Evolutionary conservation across 2,888 invertebrate genomes (phyloP).

Genomic region (Rhyacophila evoluta): DNA sequence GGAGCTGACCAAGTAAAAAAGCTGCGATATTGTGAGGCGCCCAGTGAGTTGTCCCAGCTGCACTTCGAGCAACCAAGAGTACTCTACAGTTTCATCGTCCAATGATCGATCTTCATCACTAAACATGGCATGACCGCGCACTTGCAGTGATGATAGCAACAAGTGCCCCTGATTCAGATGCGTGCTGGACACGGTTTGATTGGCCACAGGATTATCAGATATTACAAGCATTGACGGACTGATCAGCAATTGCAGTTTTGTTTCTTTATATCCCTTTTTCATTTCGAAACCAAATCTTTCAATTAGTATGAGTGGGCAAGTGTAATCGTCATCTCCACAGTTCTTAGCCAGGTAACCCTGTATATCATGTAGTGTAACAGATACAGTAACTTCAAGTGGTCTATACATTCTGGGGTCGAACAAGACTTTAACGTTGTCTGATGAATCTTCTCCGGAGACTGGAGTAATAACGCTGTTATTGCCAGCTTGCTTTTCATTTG

Average conservation of each 20-base stretch:
- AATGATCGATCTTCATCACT: constrained; percentile 90
- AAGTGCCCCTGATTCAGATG: constrained; percentile 85
- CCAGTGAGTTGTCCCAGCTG: constrained; percentile 95
- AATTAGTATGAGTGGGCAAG: constrained; percentile 89
- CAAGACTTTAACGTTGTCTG: constrained; percentile 71
- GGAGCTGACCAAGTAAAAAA: constrained; percentile 88
- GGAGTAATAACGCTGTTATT: constrained; percentile 66
- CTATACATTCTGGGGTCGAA: constrained; percentile 92
- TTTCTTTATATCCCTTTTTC: constrained; percentile 94
- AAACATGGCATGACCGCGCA: constrained; percentile 96
- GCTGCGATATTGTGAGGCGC: constrained; percentile 87
- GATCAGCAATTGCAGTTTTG: constrained; percentile 87
- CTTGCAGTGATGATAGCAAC: constrained; percentile 86
- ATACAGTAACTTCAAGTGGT: constrained; percentile 91
- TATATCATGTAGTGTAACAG: constrained; percentile 94
- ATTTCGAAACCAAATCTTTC: constrained; percentile 97
- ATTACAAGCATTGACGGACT: constrained; percentile 90
- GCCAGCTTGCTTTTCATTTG: constrained; percentile 64
- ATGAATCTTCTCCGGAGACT: constrained; percentile 74
- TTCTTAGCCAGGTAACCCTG: constrained; percentile 95
- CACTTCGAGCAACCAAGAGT: constrained; percentile 96
- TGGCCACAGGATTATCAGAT: constrained; percentile 78
- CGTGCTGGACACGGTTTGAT: constrained; percentile 69
- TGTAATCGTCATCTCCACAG: constrained; percentile 89
- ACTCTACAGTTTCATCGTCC: constrained; percentile 96